Evolutionary conservation across 2,888 invertebrate genomes (phyloP).

Genomic region (Frankliniella fusca): DNA sequence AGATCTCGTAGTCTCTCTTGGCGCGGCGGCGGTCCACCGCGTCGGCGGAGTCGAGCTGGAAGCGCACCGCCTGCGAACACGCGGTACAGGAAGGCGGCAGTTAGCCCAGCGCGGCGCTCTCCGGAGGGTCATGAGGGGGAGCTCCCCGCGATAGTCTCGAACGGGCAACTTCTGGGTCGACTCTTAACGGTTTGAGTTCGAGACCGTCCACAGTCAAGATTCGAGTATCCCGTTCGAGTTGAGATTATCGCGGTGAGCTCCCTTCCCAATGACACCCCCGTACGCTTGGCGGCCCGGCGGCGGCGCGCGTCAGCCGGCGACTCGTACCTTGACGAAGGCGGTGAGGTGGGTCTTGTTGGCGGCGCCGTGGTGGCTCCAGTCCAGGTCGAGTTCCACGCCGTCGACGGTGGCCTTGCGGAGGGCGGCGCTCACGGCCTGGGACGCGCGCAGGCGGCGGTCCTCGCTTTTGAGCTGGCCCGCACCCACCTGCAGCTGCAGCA

Average conservation of each 20-base stretch:
- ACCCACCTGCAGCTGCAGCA: constrained; percentile 5
- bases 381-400: constrained; percentile 40
- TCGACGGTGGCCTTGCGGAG: constrained; percentile 38
- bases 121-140: too few relatives aligned
- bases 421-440: constrained; percentile 34
- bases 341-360: constrained; percentile 43
- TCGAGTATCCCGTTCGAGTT: too few relatives aligned
- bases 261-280: too few relatives aligned
- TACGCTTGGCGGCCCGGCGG: too few relatives aligned
- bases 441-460: constrained; percentile 28
- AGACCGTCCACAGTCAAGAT: too few relatives aligned
- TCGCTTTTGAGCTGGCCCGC: constrained; percentile 34
- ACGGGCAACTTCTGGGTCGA: too few relatives aligned
- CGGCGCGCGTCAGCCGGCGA: background rate
- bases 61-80: constrained; percentile 32
- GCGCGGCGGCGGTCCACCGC: constrained; percentile 28
- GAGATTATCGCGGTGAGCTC: too few relatives aligned
- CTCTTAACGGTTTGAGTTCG: too few relatives aligned
- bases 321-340: constrained; percentile 57
- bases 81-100: too few relatives aligned
- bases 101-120: background rate
- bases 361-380: constrained; percentile 36
- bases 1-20: constrained; percentile 33
- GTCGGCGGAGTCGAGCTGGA: constrained; percentile 31
- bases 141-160: too few relatives aligned